Conservation (phyloP, 2,113 vertebrate genomes). For the Monopterus albus region DNA sequence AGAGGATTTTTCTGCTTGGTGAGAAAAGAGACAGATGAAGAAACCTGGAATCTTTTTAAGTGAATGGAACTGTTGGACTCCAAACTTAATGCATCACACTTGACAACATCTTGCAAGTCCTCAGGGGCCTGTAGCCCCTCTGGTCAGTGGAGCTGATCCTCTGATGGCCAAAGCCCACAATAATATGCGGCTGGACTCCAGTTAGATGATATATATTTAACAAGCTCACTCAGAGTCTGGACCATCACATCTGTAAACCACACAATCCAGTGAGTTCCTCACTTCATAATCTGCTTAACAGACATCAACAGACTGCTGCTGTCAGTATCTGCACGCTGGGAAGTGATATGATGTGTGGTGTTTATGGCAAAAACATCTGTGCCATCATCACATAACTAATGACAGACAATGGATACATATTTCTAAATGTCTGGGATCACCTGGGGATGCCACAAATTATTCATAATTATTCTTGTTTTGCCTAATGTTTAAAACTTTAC, state of each 20-base stretch:
- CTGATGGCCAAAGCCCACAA: too few relatives aligned
- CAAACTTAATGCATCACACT: too few relatives aligned
- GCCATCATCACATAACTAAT: conserved; percentile 37
- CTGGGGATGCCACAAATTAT: conserved; percentile 1
- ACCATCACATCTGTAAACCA: conserved; percentile 22
- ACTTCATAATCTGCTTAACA: conserved; percentile 48
- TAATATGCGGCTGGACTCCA: too few relatives aligned
- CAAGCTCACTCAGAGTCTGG: neutral
- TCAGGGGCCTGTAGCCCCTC: too few relatives aligned
- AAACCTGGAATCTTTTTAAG: too few relatives aligned
- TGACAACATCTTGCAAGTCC: too few relatives aligned
- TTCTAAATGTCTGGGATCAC: conserved; percentile 16
- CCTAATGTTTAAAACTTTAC: neutral
- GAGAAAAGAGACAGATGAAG: too few relatives aligned
- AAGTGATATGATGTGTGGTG: conserved; percentile 20
- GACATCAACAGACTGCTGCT: conserved; percentile 53
- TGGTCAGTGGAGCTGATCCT: too few relatives aligned
- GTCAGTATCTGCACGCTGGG: conserved; percentile 21
- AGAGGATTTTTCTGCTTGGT: too few relatives aligned
- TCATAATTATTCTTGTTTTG: neutral
- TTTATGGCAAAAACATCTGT: conserved; percentile 52
- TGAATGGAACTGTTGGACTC: too few relatives aligned
- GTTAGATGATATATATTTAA: neutral
- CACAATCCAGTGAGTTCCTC: conserved; percentile 23
- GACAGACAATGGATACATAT: conserved; percentile 8